A percentile compares a stretch with the other conserved stretches of the same genome.
phyloP scores from a whole-genome alignment of 2,113 vertebrate genomes.

The Camelus dromedarius region DNA sequence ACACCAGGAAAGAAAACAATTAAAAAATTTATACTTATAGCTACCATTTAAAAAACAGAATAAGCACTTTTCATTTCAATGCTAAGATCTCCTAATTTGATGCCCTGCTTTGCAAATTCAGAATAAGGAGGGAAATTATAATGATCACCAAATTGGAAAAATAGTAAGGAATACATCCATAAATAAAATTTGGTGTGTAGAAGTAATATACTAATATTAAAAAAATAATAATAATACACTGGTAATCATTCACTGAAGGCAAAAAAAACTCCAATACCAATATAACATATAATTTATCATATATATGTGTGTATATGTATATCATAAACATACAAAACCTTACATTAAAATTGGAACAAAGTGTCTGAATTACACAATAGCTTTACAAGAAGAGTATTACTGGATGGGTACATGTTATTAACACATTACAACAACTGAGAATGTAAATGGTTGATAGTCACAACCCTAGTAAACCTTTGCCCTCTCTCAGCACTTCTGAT shows the following conservation, averaged over 20 bases:
- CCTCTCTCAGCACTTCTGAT: not conserved
- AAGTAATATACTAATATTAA: conserved; percentile 27
- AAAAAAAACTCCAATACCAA: conserved; percentile 54
- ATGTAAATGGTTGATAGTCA: not conserved
- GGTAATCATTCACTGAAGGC: not conserved
- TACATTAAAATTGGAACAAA: conserved; percentile 47
- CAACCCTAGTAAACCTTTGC: not conserved
- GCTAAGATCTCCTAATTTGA: conserved; percentile 59
- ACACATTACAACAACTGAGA: conserved; percentile 30
- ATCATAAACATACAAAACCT: conserved; percentile 48
- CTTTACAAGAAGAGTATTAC: not conserved
- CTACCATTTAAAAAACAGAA: conserved; percentile 67
- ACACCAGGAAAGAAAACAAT: conserved; percentile 79
- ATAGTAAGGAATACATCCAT: conserved; percentile 50
- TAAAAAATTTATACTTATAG: conserved; percentile 77
- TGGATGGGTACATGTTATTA: not conserved
- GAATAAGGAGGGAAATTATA: conserved; percentile 40
- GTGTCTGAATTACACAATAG: conserved; percentile 22
- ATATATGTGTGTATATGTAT: not conserved
- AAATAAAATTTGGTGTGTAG: conserved; percentile 14
- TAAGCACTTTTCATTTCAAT: conserved; percentile 75
- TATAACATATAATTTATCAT: conserved; percentile 42
- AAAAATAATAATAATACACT: conserved; percentile 9
- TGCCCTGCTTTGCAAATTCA: conserved; percentile 63
- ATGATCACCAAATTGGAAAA: conserved; percentile 51